Evolutionary conservation across 53 echinoderm and acorn worm genomes (phyloP).

Genomic region (Henricia sp.): DNA sequence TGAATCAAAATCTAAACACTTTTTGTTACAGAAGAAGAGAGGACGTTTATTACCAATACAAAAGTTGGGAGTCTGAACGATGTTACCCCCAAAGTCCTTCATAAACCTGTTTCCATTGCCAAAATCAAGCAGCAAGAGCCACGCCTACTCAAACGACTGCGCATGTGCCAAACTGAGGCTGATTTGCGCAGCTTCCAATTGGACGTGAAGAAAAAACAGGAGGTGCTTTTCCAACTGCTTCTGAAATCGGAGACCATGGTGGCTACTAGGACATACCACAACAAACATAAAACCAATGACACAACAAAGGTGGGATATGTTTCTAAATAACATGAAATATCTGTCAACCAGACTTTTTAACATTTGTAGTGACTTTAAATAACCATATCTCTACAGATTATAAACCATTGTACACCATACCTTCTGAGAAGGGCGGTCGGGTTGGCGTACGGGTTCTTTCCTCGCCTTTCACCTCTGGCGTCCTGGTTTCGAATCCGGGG

Average conservation of each 20-base stretch:
- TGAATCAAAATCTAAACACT: too few relatives aligned
- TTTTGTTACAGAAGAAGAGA: conserved; percentile 6
- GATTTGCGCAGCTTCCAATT: conserved; percentile 35
- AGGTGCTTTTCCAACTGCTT: conserved; percentile 29
- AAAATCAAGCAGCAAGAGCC: conserved; percentile 35
- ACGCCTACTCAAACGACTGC: conserved; percentile 44
- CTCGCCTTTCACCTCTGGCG: too few relatives aligned
- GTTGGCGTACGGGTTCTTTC: too few relatives aligned
- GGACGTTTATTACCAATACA: neutral
- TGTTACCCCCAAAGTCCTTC: conserved; percentile 18
- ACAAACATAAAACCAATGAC: neutral
- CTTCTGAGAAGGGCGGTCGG: too few relatives aligned
- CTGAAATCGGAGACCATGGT: conserved; percentile 49
- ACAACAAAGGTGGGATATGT: too few relatives aligned
- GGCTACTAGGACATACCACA: conserved; percentile 14
- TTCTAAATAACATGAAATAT: too few relatives aligned
- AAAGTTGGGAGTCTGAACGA: conserved; percentile 19
- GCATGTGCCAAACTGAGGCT: conserved; percentile 37
- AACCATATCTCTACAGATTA: too few relatives aligned
- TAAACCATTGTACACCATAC: too few relatives aligned
- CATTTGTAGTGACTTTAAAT: too few relatives aligned
- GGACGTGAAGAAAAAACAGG: conserved; percentile 44
- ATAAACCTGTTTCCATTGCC: conserved; percentile 15
- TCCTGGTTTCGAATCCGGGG: too few relatives aligned
- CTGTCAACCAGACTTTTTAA: too few relatives aligned